Percentiles rank a stretch among this genome's conserved stretches.
These are phyloP conservation scores for Macropus fuliginosus DNA, from an alignment of 2,797 vertebrate species.

Conservation along the genomic window DNA sequence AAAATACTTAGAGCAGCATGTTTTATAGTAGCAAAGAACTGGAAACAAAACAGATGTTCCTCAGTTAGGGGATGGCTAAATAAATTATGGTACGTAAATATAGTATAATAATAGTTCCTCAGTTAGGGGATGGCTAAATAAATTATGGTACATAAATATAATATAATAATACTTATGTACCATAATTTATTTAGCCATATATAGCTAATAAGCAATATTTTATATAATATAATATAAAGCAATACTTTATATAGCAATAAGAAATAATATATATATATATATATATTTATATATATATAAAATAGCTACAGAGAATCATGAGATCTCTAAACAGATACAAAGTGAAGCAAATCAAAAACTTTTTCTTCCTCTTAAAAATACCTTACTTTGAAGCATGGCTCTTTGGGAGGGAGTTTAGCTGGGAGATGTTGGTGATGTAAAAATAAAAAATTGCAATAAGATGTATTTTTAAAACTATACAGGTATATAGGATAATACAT, in stretches of 20 bases:
- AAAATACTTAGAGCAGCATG: background rate
- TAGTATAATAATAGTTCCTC: background rate
- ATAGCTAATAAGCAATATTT: too few relatives aligned
- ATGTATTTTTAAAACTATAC: too few relatives aligned
- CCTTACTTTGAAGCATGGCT: background rate
- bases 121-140: background rate
- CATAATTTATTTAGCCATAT: too few relatives aligned
- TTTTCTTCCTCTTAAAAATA: background rate
- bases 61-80: background rate
- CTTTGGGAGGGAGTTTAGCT: background rate
- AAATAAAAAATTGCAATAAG: too few relatives aligned
- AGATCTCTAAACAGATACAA: background rate
- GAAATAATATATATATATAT: background rate
- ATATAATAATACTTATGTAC: too few relatives aligned
- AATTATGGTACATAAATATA: background rate
- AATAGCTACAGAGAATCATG: background rate
- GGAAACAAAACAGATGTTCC: too few relatives aligned
- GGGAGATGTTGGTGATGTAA: too few relatives aligned
- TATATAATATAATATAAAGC: too few relatives aligned
- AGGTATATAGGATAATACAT: too few relatives aligned
- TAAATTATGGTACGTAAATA: background rate
- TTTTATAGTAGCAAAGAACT: too few relatives aligned
- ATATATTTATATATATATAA: background rate
- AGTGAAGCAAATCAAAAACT: background rate
- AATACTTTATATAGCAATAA: background rate